A percentile compares a stretch with the other conserved stretches of the same genome.
These are phyloP conservation scores for Falco biarmicus DNA, from an alignment of 2,797 vertebrate genomes.

Conservation along the genomic window DNA sequence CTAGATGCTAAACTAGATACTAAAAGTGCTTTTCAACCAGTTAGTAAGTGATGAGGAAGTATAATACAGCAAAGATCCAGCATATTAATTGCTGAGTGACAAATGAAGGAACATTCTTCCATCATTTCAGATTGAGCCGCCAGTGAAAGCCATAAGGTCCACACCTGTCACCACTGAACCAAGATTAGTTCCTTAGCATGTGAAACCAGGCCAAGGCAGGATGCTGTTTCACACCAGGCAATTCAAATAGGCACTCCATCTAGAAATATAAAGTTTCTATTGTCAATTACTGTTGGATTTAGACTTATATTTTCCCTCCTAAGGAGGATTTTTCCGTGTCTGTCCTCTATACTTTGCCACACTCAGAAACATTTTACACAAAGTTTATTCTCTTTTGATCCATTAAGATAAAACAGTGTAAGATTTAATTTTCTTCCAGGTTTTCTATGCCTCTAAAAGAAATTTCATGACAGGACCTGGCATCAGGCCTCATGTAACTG, in stretches of 20 bases:
- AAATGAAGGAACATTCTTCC: background rate
- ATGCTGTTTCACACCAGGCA: constrained; percentile 53
- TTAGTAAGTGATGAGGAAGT: background rate
- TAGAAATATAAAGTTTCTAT: constrained; percentile 53
- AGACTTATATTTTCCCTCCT: background rate
- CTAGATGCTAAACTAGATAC: background rate
- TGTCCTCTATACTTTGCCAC: background rate
- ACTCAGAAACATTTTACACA: constrained; percentile 36
- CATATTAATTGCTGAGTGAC: background rate
- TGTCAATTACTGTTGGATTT: constrained; percentile 14
- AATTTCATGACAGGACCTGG: constrained; percentile 68
- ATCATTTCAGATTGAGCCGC: constrained; percentile 5
- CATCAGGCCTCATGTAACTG: constrained; percentile 46
- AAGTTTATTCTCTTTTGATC: constrained; percentile 54
- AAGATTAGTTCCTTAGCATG: constrained; percentile 47
- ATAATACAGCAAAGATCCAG: background rate
- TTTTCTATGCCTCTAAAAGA: constrained; percentile 58
- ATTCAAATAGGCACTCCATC: constrained; percentile 19
- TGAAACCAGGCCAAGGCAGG: constrained; percentile 47
- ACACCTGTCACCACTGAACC: constrained; percentile 61
- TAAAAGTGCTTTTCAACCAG: background rate
- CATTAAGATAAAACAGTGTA: constrained; percentile 33
- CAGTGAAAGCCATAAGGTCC: constrained; percentile 55
- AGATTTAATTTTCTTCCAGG: constrained; percentile 61
- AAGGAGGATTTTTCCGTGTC: constrained; percentile 10